Evolutionary conservation across 1,140 invertebrate genomes (phyloP), one percentile per base, ranked within the genome.

Genomic region (Adelges cooleyi): DNA sequence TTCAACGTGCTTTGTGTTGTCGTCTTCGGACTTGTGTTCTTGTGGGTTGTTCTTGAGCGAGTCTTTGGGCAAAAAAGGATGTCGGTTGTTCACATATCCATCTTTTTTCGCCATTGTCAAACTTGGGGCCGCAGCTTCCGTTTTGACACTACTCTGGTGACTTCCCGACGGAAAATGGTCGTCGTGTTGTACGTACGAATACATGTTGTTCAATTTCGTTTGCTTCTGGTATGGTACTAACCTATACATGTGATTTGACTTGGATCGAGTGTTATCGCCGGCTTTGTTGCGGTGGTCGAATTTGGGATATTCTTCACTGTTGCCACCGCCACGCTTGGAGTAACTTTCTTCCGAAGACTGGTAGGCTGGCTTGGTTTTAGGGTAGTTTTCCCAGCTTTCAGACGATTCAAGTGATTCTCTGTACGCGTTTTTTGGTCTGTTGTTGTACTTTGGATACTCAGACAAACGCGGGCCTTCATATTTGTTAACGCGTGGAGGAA

Each of bases 1-100:
- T 67, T 71, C 70, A 18, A 71, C 67, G 18, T 49, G 54, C 6
- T 44, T 54, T 2, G 66, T 65, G 25, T 52, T 65, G 20, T 65
- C 48, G 23, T 50, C 48, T 0, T 65, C 29, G 4, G 48, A 65
- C 42, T 50, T 65, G 17, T 29, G 44, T 9, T 36, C 23, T 18
- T 50, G 27, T 3, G 44, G 10, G 13, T 13, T 22, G 48, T 50
- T 38, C 5, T 51, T 50, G 23, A 62, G 29, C 15, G 56, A 46
- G 13, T 62, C 56, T 2, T 48, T 62, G 6, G 56, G 56, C 33
- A 62, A 62, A 62, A 46, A 42, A 29, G 56, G 56, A 62, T 62
- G 56, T 62, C 56, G 29, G 18, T 29, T 62, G 46, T 46, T 36
- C 46, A 25, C 44, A 65, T 65, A 65, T 15, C 33, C n/a, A 8